Conservation (phyloP, 2,113 vertebrate genomes). For the Dasypus novemcinctus region DNA sequence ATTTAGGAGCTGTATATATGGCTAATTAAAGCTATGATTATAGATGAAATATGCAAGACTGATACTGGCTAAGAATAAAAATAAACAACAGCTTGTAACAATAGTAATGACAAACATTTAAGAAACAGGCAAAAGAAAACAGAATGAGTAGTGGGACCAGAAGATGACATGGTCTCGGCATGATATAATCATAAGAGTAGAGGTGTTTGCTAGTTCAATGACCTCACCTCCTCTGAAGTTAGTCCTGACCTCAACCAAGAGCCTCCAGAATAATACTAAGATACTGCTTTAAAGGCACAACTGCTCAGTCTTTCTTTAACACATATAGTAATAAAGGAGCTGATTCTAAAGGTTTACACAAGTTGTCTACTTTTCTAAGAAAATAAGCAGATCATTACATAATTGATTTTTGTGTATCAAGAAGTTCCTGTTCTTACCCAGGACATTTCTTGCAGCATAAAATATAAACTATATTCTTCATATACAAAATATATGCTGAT, state of each 20-base stretch:
- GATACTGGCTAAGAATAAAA: background rate
- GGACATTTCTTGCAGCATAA: background rate
- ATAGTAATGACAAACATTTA: background rate
- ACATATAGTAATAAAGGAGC: background rate
- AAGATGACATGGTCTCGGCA: background rate
- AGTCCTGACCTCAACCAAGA: background rate
- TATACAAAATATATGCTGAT: background rate
- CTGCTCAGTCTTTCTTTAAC: background rate
- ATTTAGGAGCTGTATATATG: background rate
- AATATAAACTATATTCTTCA: background rate
- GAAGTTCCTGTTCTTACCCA: background rate
- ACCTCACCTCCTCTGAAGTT: background rate
- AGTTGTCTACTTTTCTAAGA: background rate
- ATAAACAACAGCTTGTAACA: background rate
- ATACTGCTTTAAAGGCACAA: background rate
- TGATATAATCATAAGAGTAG: background rate
- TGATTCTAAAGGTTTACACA: background rate
- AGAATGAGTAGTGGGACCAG: background rate
- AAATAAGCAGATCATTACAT: background rate
- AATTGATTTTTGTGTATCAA: background rate
- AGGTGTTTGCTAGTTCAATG: background rate
- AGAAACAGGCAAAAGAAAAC: background rate
- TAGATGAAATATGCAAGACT: background rate
- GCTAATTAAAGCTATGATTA: background rate
- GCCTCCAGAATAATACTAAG: background rate